phyloP scores from a whole-genome alignment of 2,797 vertebrate genomes.

The Moxostoma hubbsi region DNA sequence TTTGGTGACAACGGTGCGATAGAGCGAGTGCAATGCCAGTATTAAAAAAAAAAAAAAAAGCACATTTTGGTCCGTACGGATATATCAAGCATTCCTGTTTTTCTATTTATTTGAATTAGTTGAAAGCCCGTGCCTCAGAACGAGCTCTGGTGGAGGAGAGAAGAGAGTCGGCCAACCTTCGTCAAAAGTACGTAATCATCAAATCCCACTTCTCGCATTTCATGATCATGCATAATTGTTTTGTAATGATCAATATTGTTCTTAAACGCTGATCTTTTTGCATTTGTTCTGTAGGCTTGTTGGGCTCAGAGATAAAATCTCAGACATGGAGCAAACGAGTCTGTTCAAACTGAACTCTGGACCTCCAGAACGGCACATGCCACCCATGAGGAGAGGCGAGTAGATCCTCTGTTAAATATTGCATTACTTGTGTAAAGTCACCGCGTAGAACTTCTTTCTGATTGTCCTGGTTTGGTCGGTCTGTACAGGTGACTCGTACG shows the following conservation, averaged over 20 bases:
- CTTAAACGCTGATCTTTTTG: no score
- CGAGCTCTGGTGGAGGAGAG: constrained; percentile 91
- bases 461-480: constrained; percentile 59
- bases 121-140: constrained; percentile 90
- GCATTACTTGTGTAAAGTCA: background rate
- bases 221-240: background rate
- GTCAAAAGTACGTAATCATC: constrained; percentile 85
- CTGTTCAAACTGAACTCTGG: constrained; percentile 85
- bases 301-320: constrained; percentile 86
- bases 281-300: constrained; percentile 75
- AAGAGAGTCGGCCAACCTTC: constrained; percentile 85
- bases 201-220: background rate
- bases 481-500: constrained; percentile 87
- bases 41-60: no score
- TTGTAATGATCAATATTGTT: background rate
- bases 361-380: constrained; percentile 77
- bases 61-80: background rate
- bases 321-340: constrained; percentile 83
- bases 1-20: no score
- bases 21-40: no score
- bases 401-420: background rate
- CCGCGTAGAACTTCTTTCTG: background rate
- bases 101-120: constrained; percentile 69
- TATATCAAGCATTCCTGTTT: no score
- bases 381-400: constrained; percentile 83